Evolutionary conservation across 2,888 invertebrate genomes (phyloP).

Genomic region (Drosophila acutilabella): DNA sequence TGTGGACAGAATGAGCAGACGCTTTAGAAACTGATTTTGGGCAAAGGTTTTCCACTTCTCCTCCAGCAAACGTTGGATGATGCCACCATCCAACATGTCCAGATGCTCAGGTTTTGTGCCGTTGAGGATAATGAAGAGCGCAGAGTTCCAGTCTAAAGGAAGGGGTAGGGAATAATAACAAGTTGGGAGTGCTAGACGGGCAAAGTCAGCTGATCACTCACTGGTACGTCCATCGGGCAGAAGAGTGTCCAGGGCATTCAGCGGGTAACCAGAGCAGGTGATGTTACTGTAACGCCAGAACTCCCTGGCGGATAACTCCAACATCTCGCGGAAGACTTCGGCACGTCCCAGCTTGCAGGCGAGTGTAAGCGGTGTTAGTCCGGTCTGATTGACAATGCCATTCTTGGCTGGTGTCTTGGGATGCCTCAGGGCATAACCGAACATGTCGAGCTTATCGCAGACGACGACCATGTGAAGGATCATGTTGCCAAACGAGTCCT

Average conservation of each 20-base stretch:
- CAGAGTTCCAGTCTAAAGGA: slow-evolving; percentile 97
- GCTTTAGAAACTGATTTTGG: slow-evolving; percentile 95
- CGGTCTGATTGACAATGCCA: slow-evolving; percentile 94
- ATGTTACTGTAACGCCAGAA: slow-evolving; percentile 99
- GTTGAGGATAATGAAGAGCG: slow-evolving; percentile 98
- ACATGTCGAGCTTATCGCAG: slow-evolving; percentile 98
- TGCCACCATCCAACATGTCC: slow-evolving; percentile 99
- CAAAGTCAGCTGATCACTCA: slow-evolving; percentile 84
- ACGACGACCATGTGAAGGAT: slow-evolving; percentile 99
- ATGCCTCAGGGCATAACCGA: slow-evolving; percentile 98
- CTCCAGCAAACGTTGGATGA: slow-evolving; percentile 97
- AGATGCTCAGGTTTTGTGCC: slow-evolving; percentile 99
- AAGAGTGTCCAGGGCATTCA: slow-evolving; percentile 98
- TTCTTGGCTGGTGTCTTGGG: slow-evolving; percentile 97
- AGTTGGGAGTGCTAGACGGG: too few relatives aligned
- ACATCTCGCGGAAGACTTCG: slow-evolving; percentile 98
- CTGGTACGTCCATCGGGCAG: slow-evolving; percentile 97
- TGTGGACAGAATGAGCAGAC: slow-evolving; percentile 93
- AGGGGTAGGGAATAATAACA: too few relatives aligned
- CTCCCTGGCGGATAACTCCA: slow-evolving; percentile 96
- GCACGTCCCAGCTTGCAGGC: slow-evolving; percentile 98
- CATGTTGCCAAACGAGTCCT: slow-evolving; percentile 99
- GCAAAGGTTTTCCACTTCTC: slow-evolving; percentile 99
- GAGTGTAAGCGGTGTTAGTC: slow-evolving; percentile 97
- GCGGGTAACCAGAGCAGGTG: slow-evolving; percentile 98